Evolutionary conservation across 2,888 invertebrate species (phyloP).

Genomic region (Drosophila phalerata): DNA sequence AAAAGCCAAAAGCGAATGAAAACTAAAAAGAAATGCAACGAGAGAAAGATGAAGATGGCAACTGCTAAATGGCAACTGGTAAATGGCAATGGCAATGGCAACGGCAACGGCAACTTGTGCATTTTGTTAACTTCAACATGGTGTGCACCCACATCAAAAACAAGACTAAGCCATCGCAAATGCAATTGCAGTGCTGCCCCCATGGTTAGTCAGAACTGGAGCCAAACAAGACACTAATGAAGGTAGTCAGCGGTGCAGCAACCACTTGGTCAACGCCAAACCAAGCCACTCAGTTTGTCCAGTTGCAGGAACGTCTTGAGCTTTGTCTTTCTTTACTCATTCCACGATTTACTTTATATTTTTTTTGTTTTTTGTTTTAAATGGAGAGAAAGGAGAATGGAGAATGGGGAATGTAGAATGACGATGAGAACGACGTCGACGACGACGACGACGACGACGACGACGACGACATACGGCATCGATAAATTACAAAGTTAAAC

Average conservation of each 20-base stretch:
- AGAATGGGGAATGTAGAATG: neutral
- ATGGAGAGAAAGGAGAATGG: neutral
- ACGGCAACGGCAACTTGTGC: conserved; percentile 43
- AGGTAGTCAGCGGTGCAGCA: conserved; percentile 67
- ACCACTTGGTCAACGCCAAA: conserved; percentile 43
- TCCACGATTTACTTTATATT: conserved; percentile 11
- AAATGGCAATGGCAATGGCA: conserved; percentile 31
- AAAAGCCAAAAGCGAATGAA: neutral
- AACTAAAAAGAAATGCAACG: conserved; percentile 5
- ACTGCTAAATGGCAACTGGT: conserved; percentile 40
- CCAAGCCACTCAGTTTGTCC: conserved; percentile 28
- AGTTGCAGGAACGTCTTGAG: conserved; percentile 47
- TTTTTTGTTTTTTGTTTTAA: conserved; percentile 1
- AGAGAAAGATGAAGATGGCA: conserved; percentile 17
- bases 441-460: conserved; percentile 60
- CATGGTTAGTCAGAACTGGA: conserved; percentile 68
- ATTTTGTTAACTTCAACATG: conserved; percentile 63
- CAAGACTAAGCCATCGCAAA: conserved; percentile 12
- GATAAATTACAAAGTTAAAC: conserved; percentile 82
- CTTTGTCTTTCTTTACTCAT: conserved; percentile 44
- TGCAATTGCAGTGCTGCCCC: conserved; percentile 31
- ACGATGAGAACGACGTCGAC: conserved; percentile 7
- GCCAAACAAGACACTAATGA: conserved; percentile 81
- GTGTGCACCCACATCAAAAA: conserved; percentile 38
- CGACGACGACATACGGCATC: conserved; percentile 79